Evolutionary conservation across 1,140 invertebrate genomes (phyloP).

Genomic region (Drosophila simulans): DNA sequence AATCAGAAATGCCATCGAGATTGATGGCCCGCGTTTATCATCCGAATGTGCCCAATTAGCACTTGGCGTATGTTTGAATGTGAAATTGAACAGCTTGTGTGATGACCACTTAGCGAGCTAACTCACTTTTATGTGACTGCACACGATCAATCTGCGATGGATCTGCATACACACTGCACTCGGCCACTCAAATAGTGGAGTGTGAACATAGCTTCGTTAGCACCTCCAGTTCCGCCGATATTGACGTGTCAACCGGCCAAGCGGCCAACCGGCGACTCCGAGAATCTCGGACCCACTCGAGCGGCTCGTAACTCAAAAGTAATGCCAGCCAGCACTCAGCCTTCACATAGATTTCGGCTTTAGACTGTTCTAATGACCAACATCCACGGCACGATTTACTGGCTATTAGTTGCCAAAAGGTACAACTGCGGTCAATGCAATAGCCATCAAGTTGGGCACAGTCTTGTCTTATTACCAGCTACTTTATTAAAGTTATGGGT

Average conservation of each 20-base stretch:
- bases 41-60: constrained; percentile 49
- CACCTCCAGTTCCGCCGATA: constrained; percentile 19
- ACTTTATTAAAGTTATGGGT: too few species aligned
- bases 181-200: neutral
- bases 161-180: constrained; percentile 40
- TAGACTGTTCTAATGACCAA: constrained; percentile 49
- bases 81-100: constrained; percentile 43
- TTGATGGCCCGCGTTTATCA: constrained; percentile 45
- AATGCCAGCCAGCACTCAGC: constrained; percentile 37
- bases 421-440: constrained; percentile 10
- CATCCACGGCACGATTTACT: constrained; percentile 30
- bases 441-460: neutral
- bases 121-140: constrained; percentile 29
- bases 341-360: constrained; percentile 51
- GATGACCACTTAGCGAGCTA: constrained; percentile 42
- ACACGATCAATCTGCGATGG: constrained; percentile 29
- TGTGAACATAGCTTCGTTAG: constrained; percentile 23
- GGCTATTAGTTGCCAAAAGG: constrained; percentile 6
- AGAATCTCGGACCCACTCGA: constrained; percentile 34
- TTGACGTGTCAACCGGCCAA: constrained; percentile 16
- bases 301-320: constrained; percentile 44
- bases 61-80: constrained; percentile 31
- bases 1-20: constrained; percentile 6
- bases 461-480: neutral
- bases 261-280: neutral